Evolutionary conservation across 2,113 vertebrate genomes (phyloP).

Genomic region (Anser brachyrhynchus): DNA sequence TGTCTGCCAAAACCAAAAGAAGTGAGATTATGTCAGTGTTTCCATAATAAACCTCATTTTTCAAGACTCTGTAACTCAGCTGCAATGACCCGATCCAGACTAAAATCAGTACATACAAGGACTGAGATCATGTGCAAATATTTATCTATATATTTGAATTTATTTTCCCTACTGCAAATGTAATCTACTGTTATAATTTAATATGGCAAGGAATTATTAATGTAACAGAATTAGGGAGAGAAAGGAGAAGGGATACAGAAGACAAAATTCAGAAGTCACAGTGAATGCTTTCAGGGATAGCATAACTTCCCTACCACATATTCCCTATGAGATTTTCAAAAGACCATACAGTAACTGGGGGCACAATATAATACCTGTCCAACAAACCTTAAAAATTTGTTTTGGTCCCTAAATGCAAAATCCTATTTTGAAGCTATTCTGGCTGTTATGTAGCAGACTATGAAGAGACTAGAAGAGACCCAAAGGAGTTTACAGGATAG

Average conservation of each 20-base stretch:
- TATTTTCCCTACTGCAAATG: not conserved
- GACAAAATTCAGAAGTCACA: not conserved
- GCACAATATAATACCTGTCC: not conserved
- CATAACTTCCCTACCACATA: not conserved
- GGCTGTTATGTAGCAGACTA: not conserved
- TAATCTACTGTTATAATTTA: not conserved
- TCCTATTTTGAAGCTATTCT: not conserved
- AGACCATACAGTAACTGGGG: not conserved
- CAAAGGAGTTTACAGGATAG: not conserved
- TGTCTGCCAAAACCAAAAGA: conserved; percentile 44
- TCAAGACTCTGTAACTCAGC: conserved; percentile 27
- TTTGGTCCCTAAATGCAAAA: not conserved
- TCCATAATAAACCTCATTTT: conserved; percentile 62
- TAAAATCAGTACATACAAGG: conserved; percentile 17
- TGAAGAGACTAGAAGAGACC: not conserved
- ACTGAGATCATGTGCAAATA: not conserved
- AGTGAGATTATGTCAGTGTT: conserved; percentile 62
- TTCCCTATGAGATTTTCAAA: not conserved
- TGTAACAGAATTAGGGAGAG: not conserved
- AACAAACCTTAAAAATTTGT: not conserved
- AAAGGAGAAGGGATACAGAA: not conserved
- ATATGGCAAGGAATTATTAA: not conserved
- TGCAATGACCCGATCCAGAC: conserved; percentile 20
- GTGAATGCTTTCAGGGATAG: not conserved
- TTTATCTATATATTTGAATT: not conserved